Base-by-base conservation (phyloP, 2,797 vertebrate genomes). In the Gymnocypris eckloni region DNA sequence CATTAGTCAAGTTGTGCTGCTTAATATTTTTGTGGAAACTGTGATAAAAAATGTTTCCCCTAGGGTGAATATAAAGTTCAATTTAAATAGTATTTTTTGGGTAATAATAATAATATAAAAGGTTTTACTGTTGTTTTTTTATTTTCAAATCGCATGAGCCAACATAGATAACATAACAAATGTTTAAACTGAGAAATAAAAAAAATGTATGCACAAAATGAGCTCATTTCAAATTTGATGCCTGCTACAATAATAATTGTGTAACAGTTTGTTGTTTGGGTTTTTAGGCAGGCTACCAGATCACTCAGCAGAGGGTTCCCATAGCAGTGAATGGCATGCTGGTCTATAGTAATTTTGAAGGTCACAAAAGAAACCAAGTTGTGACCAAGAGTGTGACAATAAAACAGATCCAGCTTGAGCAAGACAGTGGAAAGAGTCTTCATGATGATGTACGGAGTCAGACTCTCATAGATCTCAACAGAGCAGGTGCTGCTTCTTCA, bases 341-440 rank as follows among this genome's bases (percentile, higher is more conserved):
- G 89, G 93, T 88, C 0, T 99, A 98, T 93, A 94, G 93, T 88
- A 33, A 96, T 88, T 92, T 94, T 37, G 86, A 86, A 81, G 96
- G 94, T 78, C 94, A 88, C 70, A 96, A 92, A 88, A 93, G 84
- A 88, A 95, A 86, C 90, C 94, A 96, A 88, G 90, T 97, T 90
- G 85, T 96, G 85, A 95, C 91, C 82, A 98, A 94, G 94, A 95
- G 89, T 0, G 97, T 96, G 79, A 94, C 91, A 82, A 95, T 99
- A 90, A 98, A 96, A 91, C 98, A 99, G 95, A 97, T 99, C 89
- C 98, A 99, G 92, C 91, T 99, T 94, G 98, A 99, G 91, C 98
- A 99, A 92, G 98, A 99, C 95, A 99, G 98, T 18, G 98, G 98
- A 89, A 99, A 99, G 92, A 99, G 98, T 92, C 97, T 99, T 64